Evolutionary conservation across 2,113 vertebrate genomes (phyloP).

Genomic region (Smithornis capensis): DNA sequence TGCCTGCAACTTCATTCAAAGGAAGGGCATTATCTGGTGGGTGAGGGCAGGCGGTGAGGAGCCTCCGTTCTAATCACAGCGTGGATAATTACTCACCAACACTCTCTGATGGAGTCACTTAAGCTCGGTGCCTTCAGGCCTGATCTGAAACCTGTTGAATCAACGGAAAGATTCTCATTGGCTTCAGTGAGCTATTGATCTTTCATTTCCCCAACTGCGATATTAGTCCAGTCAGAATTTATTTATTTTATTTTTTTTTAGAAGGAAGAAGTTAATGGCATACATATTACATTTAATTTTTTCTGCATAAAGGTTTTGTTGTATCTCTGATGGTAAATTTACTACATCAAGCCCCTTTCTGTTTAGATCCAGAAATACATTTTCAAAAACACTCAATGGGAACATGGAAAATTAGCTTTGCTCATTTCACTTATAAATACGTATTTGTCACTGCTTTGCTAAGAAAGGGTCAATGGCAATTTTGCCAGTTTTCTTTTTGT

Average conservation of each 20-base stretch:
- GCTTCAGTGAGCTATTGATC: constrained; percentile 10
- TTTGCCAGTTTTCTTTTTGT: background rate
- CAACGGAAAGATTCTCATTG: constrained; percentile 3
- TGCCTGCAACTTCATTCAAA: background rate
- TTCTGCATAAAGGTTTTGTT: background rate
- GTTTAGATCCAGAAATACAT: background rate
- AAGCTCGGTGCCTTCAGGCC: constrained; percentile 8
- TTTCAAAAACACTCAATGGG: background rate
- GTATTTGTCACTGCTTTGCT: background rate
- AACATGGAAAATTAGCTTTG: background rate
- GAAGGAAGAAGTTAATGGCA: background rate
- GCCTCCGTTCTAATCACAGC: constrained; percentile 7
- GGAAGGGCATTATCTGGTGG: background rate
- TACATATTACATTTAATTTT: background rate
- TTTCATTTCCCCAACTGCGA: background rate
- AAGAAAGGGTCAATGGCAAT: constrained; percentile 15
- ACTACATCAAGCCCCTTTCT: background rate
- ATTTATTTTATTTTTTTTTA: background rate
- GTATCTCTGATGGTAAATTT: background rate
- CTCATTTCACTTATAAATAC: constrained; percentile 1
- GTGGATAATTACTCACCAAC: constrained; percentile 54
- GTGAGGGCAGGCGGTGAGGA: background rate
- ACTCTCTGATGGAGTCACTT: constrained; percentile 51
- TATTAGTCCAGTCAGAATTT: background rate
- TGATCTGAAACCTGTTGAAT: constrained; percentile 37